Percentiles rank a stretch among this genome's conserved stretches.
Conservation (phyloP, 2,797 vertebrate species). For the Myotis planiceps region DNA sequence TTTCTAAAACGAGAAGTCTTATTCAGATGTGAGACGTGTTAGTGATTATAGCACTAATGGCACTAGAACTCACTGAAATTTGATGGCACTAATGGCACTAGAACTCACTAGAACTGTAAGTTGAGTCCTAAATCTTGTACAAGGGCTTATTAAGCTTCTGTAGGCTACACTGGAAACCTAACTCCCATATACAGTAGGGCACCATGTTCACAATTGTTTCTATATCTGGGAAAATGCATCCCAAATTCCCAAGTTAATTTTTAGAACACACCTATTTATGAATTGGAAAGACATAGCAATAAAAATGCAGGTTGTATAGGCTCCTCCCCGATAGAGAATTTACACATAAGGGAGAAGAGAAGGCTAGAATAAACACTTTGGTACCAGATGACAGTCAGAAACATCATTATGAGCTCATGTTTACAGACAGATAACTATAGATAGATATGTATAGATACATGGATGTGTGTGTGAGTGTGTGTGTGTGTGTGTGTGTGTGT, state of each 20-base stretch:
- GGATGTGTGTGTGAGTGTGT: background rate
- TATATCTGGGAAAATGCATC: background rate
- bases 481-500: background rate
- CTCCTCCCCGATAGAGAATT: background rate
- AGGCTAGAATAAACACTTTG: background rate
- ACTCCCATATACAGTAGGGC: background rate
- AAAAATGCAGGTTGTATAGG: background rate
- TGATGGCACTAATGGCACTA: background rate
- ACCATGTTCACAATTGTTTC: background rate
- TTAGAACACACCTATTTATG: background rate
- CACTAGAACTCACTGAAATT: background rate
- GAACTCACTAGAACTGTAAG: background rate
- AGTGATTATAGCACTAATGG: background rate
- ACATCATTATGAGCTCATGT: background rate
- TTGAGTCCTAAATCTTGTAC: background rate
- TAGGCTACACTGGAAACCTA: background rate
- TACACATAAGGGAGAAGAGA: background rate
- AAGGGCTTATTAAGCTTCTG: background rate
- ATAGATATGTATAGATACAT: background rate
- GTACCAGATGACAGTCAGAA: background rate
- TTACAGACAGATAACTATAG: background rate
- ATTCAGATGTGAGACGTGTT: background rate
- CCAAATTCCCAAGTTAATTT: background rate
- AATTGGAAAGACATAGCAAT: background rate
- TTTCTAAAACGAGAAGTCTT: slow-evolving; percentile 3